Conservation (phyloP, 2,888 invertebrate species). For the Clistopyga incitator region DNA sequence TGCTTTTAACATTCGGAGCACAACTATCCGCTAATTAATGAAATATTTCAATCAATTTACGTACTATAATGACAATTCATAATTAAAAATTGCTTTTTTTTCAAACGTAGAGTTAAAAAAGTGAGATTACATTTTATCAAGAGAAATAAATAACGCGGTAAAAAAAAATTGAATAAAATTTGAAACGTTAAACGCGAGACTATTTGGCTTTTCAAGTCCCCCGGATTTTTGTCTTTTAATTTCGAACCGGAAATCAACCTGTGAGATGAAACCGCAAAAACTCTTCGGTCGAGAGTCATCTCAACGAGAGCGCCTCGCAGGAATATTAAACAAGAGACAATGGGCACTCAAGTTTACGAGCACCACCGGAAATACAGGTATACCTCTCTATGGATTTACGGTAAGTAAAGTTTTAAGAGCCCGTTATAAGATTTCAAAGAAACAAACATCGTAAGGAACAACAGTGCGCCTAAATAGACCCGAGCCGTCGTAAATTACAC, state of each 20-base stretch:
- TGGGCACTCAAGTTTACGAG: conserved; percentile 32
- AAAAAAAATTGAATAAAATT: conserved; percentile 52
- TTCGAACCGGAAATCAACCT: conserved; percentile 45
- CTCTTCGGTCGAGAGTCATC: conserved; percentile 14
- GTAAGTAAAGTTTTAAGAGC: background rate
- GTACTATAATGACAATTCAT: background rate
- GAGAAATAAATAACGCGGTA: conserved; percentile 53
- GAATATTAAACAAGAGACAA: conserved; percentile 26
- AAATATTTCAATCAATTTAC: background rate
- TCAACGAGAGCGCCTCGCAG: background rate
- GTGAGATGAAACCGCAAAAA: conserved; percentile 31
- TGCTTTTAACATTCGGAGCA: background rate
- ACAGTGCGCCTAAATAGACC: background rate
- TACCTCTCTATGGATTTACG: background rate
- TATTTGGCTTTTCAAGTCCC: conserved; percentile 15
- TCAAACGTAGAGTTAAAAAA: no score
- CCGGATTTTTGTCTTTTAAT: conserved; percentile 31
- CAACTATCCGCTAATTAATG: background rate
- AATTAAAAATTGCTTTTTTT: conserved; percentile 3
- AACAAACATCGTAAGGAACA: background rate
- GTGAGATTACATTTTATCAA: no score
- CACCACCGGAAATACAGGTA: background rate
- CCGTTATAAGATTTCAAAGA: conserved; percentile 20
- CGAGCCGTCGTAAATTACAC: background rate
- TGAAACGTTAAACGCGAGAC: conserved; percentile 50